These are phyloP conservation scores for Druon quercuslanigerum DNA, from an alignment of 1,140 invertebrate genomes.

Conservation along the genomic window DNA sequence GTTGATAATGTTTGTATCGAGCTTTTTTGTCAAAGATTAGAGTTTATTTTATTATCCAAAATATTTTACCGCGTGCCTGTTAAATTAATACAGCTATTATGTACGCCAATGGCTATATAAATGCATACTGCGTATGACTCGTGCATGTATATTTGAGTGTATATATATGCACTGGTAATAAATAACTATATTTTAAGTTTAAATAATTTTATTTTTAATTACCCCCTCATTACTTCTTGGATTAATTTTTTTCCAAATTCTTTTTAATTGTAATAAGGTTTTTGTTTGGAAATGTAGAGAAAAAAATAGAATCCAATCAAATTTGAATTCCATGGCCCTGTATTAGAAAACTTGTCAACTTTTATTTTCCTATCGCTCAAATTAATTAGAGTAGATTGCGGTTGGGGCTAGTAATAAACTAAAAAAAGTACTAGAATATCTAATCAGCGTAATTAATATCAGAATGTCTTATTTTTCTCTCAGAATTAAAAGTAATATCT, in stretches of 20 bases:
- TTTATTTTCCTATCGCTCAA: too few relatives aligned
- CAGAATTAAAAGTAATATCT: too few relatives aligned
- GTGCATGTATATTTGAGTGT: conserved; percentile 52
- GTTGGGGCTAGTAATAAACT: too few relatives aligned
- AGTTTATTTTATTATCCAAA: conserved; percentile 69
- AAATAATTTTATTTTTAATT: conserved; percentile 23
- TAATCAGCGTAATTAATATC: too few relatives aligned
- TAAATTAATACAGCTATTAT: conserved; percentile 40
- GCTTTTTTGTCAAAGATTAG: conserved; percentile 67
- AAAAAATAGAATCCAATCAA: too few relatives aligned
- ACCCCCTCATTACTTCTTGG: background rate
- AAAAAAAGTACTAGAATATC: too few relatives aligned
- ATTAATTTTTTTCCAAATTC: background rate
- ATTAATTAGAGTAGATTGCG: too few relatives aligned
- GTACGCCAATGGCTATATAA: conserved; percentile 47
- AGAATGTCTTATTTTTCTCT: too few relatives aligned
- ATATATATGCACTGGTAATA: conserved; percentile 48
- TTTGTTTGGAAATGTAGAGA: too few relatives aligned
- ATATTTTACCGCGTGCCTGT: conserved; percentile 49
- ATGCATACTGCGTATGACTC: conserved; percentile 45
- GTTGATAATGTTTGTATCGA: conserved; percentile 26
- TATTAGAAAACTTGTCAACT: too few relatives aligned
- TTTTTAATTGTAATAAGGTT: too few relatives aligned
- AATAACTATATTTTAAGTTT: conserved; percentile 34
- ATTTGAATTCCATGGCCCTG: too few relatives aligned